phyloP scores from a whole-genome alignment of 2,797 vertebrate species.

The Aphelocoma californica region DNA sequence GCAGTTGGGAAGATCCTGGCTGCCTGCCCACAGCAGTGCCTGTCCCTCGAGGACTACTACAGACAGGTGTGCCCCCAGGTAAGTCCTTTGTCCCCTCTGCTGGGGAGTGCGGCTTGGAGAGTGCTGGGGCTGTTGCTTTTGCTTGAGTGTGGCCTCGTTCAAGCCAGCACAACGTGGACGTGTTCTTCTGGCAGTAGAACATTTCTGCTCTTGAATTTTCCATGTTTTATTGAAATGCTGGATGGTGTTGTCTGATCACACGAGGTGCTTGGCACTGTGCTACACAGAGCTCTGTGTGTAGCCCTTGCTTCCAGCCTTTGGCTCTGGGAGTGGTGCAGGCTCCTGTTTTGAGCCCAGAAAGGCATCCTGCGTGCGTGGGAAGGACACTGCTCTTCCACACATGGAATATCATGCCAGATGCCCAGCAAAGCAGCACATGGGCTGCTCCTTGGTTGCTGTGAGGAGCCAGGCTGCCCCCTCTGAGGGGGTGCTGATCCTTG shows the following conservation, averaged over 20 bases:
- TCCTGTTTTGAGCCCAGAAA: background rate
- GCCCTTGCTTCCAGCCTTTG: background rate
- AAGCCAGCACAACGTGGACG: rapidly evolving
- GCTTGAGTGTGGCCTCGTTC: rapidly evolving
- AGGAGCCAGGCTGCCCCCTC: background rate
- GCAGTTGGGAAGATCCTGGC: slow-evolving; percentile 86
- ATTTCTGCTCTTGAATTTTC: background rate
- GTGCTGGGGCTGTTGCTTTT: background rate
- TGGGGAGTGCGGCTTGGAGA: background rate
- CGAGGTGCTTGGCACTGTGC: rapidly evolving
- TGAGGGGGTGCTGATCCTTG: background rate
- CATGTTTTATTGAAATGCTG: background rate
- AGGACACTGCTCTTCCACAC: background rate
- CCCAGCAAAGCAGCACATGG: background rate
- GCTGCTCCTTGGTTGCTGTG: background rate
- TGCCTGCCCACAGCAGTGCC: slow-evolving; percentile 89
- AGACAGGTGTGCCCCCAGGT: slow-evolving; percentile 90
- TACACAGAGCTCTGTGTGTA: background rate
- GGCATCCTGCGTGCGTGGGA: rapidly evolving
- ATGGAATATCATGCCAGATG: background rate
- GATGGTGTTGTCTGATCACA: background rate
- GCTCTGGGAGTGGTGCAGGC: background rate
- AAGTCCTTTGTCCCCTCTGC: background rate
- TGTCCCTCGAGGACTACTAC: slow-evolving; percentile 86
- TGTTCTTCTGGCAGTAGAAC: background rate